Percentiles rank a stretch among this genome's conserved stretches.
These are phyloP conservation scores for Rhombomys opimus DNA, from an alignment of 2,113 vertebrate species.

Conservation along the genomic window DNA sequence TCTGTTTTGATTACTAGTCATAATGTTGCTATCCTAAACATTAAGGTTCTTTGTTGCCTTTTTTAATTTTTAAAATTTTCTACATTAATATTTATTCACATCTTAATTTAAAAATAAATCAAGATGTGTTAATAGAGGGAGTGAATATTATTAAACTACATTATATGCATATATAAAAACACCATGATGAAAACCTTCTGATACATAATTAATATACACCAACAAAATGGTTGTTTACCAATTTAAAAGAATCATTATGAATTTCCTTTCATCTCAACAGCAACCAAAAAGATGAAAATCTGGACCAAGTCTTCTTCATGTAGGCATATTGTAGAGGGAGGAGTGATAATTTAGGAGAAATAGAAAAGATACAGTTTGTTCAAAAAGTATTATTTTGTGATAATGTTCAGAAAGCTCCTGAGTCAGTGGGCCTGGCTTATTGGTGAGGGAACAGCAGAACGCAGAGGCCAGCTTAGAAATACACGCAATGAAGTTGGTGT, in stretches of 20 bases:
- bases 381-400: constrained; percentile 42
- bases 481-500: background rate
- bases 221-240: background rate
- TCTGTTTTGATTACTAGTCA: background rate
- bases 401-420: background rate
- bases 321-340: background rate
- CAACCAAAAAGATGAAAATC: background rate
- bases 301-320: background rate
- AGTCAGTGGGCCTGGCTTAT: background rate
- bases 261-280: background rate
- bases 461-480: background rate
- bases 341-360: background rate
- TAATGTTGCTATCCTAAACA: background rate
- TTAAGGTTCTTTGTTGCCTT: background rate
- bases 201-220: background rate
- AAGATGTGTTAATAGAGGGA: background rate
- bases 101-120: constrained; percentile 12
- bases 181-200: background rate
- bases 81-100: background rate
- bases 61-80: background rate
- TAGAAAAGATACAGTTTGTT: background rate
- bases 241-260: background rate
- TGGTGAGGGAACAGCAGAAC: background rate
- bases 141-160: background rate
- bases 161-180: background rate